phyloP scores from a whole-genome alignment of 92 coral and sea anemone genomes.

The Epizoanthus rinbou region DNA sequence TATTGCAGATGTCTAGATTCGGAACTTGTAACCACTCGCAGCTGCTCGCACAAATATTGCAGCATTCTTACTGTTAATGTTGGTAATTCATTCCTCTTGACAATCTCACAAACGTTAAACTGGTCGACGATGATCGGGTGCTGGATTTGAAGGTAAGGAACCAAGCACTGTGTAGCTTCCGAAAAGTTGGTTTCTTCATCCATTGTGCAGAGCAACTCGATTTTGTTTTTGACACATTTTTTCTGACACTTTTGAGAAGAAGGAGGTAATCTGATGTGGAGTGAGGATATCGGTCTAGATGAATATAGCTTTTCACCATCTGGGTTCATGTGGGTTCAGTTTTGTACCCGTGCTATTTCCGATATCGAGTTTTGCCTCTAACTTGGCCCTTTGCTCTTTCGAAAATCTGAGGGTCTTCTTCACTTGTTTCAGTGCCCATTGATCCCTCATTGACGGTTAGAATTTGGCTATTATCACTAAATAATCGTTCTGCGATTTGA shows the following conservation, averaged over 20 bases:
- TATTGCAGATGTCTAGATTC: conserved; percentile 22
- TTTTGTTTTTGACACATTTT: conserved; percentile 30
- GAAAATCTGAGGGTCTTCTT: conserved; percentile 34
- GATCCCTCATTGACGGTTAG: conserved; percentile 34
- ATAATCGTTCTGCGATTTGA: conserved; percentile 26
- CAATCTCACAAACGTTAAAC: conserved; percentile 26
- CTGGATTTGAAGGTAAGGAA: conserved; percentile 25
- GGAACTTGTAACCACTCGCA: conserved; percentile 30
- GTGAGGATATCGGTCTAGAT: conserved; percentile 20
- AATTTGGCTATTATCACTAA: conserved; percentile 28
- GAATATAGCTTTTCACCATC: conserved; percentile 29
- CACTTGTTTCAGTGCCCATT: conserved; percentile 33
- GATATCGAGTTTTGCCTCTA: conserved; percentile 34
- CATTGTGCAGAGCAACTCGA: conserved; percentile 27
- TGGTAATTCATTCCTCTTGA: conserved; percentile 2
- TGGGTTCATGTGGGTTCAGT: conserved; percentile 12
- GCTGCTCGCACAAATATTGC: conserved; percentile 17
- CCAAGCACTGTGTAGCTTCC: conserved; percentile 14
- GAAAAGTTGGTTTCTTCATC: conserved; percentile 37
- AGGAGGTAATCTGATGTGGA: conserved; percentile 34
- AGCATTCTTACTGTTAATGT: conserved; percentile 24
- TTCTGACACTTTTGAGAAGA: conserved; percentile 30
- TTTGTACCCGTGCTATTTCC: conserved; percentile 27
- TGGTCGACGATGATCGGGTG: conserved; percentile 26
- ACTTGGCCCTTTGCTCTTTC: conserved; percentile 27